Percentiles rank a stretch among this genome's conserved stretches.
phyloP scores from a whole-genome alignment of 2,888 invertebrate genomes.

The Parthenolecanium corni region DNA sequence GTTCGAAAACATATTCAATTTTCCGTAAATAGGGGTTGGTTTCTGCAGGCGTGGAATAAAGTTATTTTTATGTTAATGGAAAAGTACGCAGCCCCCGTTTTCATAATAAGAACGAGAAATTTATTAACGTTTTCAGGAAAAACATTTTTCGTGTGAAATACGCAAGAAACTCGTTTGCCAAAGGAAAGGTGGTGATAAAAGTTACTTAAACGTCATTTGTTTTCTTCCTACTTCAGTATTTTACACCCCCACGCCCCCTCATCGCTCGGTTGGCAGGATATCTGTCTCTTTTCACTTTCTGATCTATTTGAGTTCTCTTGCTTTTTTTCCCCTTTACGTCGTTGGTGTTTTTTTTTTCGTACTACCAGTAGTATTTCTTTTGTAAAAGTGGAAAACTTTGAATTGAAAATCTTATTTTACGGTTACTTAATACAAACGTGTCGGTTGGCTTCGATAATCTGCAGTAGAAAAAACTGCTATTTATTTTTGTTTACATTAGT shows the following conservation, averaged over 20 bases:
- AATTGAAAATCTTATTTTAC: too few species aligned
- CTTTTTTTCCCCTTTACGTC: not conserved
- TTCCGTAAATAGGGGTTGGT: conserved; percentile 18
- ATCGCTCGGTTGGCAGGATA: too few species aligned
- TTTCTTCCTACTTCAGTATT: not conserved
- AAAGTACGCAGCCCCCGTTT: conserved; percentile 24
- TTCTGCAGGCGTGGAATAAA: conserved; percentile 13
- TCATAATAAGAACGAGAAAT: conserved; percentile 24
- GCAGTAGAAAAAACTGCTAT: too few species aligned
- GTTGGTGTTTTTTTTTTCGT: conserved; percentile 3
- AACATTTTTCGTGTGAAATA: conserved; percentile 6
- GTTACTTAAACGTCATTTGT: conserved; percentile 21
- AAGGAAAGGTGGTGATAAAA: conserved; percentile 19
- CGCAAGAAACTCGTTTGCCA: too few species aligned
- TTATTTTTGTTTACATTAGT: too few species aligned
- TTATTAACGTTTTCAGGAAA: conserved; percentile 23
- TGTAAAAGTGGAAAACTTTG: not conserved
- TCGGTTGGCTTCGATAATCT: too few species aligned
- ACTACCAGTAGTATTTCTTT: conserved; percentile 3
- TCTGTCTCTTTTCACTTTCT: too few species aligned
- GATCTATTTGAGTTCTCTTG: too few species aligned
- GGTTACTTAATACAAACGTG: too few species aligned
- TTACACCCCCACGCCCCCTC: too few species aligned
- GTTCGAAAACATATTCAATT: conserved; percentile 26
- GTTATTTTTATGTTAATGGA: conserved; percentile 26